Base-by-base conservation (phyloP, 2,797 vertebrate species). In the Eulemur mongoz region DNA sequence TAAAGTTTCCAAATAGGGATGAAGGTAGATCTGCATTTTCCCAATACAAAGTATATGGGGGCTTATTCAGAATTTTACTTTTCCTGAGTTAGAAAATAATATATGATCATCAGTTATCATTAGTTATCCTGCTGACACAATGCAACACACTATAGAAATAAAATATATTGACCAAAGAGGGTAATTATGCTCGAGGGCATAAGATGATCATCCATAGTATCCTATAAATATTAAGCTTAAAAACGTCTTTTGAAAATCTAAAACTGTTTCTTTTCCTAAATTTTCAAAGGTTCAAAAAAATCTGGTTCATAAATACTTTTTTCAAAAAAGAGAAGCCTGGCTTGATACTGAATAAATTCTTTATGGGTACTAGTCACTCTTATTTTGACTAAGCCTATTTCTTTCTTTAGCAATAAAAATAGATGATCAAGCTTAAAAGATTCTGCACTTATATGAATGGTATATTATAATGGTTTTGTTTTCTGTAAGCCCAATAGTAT, bases 331-430 rank as follows among this genome's bases (percentile, higher is more conserved):
- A 86, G 25, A 86, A 65, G 22, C 86, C 5, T 50, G 54, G 25
- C 35, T 92, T 94, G 63, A 73, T 85, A 76, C 35, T 83, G 40
- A 63, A 0, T 81, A 69, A 63, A n/a, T 76, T 95, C 27, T 93
- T 69, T 83, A 23, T 91, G 57, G 35, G 54, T 86, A 65, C 63
- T 35, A 81, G 54, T 23, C 17, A 81, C 14, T 93, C 32, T n/a
- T 65, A n/a, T 17, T 83, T 76, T 38, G 32, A 81, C 20, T n/a
- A 93, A 93, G 35, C 32, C 73, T 95, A 0, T 91, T 95, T 93
- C 17, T 86, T 78, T 83, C 63, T 83, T 87, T 94, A 59, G 80
- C 48, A 92, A 17, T 38, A 76, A 93, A 94, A 92, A 72, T 32
- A 92, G 48, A 61, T 83, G 35, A 63, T 82, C 25, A 80, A 43